These are phyloP conservation scores for Cassiopea andromeda DNA, from an alignment of 30 jellyfish, hydroid and myxozoan species.

Conservation along the genomic window DNA sequence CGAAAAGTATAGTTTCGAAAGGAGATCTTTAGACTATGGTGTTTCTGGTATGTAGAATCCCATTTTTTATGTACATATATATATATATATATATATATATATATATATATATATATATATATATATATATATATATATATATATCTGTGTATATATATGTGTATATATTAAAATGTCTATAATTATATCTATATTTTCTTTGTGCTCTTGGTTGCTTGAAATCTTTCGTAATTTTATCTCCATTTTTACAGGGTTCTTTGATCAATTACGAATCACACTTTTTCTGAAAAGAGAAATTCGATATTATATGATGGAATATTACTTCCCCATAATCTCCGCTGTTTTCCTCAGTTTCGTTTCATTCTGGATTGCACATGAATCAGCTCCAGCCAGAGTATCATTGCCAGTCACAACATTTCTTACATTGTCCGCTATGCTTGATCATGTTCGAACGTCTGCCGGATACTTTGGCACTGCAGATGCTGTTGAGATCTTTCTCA, in stretches of 20 bases:
- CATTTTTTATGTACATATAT: no score
- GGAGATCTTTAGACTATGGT: conserved; percentile 5
- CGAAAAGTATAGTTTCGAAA: neutral
- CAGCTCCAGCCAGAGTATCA: conserved; percentile 91
- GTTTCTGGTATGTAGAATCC: conserved; percentile 20
- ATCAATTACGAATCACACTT: conserved; percentile 43
- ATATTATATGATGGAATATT: conserved; percentile 73
- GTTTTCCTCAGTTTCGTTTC: conserved; percentile 74
- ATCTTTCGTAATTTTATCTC: no score
- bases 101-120: no score
- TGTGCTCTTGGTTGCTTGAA: no score
- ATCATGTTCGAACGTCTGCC: conserved; percentile 66
- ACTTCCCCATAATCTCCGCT: conserved; percentile 73
- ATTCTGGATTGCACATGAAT: conserved; percentile 78
- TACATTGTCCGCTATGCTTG: conserved; percentile 66
- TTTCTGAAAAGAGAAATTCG: conserved; percentile 49
- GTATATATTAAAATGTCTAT: no score
- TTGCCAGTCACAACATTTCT: conserved; percentile 86
- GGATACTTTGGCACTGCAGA: conserved; percentile 37
- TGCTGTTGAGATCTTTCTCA: conserved; percentile 64
- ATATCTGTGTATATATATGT: no score
- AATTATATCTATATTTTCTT: no score
- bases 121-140: no score
- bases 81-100: no score
- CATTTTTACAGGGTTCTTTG: conserved; percentile 57